Percentiles rank a stretch among this genome's conserved stretches.
These are phyloP conservation scores for Leucoma salicis DNA, from an alignment of 2,888 invertebrate genomes.

Conservation along the genomic window DNA sequence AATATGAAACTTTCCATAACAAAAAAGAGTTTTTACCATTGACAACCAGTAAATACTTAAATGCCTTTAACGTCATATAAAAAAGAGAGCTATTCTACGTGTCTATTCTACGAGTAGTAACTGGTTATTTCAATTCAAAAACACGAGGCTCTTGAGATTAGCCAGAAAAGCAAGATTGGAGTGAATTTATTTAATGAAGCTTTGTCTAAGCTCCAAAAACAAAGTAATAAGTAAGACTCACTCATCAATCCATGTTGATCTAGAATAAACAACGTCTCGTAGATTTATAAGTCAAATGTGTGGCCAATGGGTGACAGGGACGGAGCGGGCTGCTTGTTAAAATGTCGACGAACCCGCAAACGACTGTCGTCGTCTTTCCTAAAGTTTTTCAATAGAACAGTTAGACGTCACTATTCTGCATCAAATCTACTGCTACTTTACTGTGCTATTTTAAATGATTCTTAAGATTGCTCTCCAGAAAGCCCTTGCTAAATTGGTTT, in stretches of 20 bases:
- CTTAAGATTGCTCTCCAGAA: slow-evolving; percentile 19
- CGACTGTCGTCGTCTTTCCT: slow-evolving; percentile 23
- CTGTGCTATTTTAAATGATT: slow-evolving; percentile 35
- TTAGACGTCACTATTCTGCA: slow-evolving; percentile 35
- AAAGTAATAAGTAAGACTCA: slow-evolving; percentile 23
- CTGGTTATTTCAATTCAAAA: too few species aligned
- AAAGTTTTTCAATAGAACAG: slow-evolving; percentile 62
- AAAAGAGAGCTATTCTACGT: too few species aligned
- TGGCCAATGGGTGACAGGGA: slow-evolving; percentile 41
- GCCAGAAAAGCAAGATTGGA: too few species aligned
- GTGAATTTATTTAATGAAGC: neutral
- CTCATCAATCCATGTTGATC: slow-evolving; percentile 45
- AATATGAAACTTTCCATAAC: too few species aligned
- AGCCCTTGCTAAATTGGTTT: slow-evolving; percentile 17
- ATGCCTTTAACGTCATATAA: too few species aligned
- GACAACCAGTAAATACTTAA: too few species aligned
- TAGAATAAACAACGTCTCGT: slow-evolving; percentile 38
- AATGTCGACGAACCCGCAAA: slow-evolving; percentile 61
- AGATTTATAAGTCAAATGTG: slow-evolving; percentile 53
- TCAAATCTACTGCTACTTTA: slow-evolving; percentile 24
- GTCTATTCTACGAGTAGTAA: too few species aligned
- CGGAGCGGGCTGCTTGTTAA: slow-evolving; percentile 47
- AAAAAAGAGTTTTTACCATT: too few species aligned
- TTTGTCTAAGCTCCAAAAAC: slow-evolving; percentile 2
- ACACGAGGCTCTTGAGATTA: too few species aligned